phyloP scores from a whole-genome alignment of 2,797 vertebrate genomes.

The Cynopterus sphinx region DNA sequence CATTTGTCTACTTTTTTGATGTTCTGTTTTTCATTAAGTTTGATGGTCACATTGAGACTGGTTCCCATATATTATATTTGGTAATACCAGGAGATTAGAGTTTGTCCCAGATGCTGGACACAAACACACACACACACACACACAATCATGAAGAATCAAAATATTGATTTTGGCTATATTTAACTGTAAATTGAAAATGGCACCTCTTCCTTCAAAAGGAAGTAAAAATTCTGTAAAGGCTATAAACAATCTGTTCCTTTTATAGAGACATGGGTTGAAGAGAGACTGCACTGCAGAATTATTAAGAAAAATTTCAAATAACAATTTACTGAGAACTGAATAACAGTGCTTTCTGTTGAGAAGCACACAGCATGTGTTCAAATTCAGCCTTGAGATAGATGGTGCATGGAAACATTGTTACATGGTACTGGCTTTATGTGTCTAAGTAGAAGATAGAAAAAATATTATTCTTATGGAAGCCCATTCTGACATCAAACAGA shows the following conservation, averaged over 20 bases:
- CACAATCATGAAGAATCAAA: not conserved
- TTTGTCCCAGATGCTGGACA: not conserved
- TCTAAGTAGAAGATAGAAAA: not conserved
- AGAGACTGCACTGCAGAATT: not conserved
- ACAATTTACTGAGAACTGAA: not conserved
- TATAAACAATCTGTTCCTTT: not conserved
- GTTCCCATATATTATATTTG: not conserved
- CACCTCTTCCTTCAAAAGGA: not conserved
- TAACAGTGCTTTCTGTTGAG: not conserved
- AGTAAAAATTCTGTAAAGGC: not conserved
- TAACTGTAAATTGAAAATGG: not conserved
- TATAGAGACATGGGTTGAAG: not conserved
- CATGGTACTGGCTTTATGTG: not conserved
- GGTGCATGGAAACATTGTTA: not conserved
- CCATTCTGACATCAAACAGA: constrained; percentile 31
- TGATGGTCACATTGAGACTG: not conserved
- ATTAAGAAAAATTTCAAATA: not conserved
- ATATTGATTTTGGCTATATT: not conserved
- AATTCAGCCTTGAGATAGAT: not conserved
- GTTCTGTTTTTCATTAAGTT: not conserved
- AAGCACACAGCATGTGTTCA: not conserved
- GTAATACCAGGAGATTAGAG: not conserved
- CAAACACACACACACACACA: not conserved
- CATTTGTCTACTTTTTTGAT: not conserved
- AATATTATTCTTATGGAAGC: not conserved